Evolutionary conservation across 2,888 invertebrate species (phyloP), one percentile per base, ranked within the genome.

Genomic region (Chrysolina oricalcia): DNA sequence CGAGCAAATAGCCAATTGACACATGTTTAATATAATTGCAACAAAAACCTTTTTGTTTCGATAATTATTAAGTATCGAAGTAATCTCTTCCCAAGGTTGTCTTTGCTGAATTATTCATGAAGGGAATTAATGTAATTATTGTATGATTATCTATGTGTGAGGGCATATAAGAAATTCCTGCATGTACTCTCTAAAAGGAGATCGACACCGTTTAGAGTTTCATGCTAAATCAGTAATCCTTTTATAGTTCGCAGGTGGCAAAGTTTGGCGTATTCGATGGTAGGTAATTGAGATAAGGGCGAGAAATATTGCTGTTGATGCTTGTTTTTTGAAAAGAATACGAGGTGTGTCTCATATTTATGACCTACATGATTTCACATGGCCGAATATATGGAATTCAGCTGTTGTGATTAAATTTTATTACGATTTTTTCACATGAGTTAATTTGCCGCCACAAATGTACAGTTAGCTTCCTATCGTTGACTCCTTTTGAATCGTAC

Each of bases 151-250:
- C 59, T 27, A 27, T 59, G 59, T 35, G 59, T 59, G 59, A 59
- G 59, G 59, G 59, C 59, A 59, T n/a, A 59, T 59, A 59, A 59
- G 59, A 59, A 35, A 59, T 59, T 59, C 59, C 59, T 59, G 53
- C 59, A 11, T 59, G 59, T 23, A 8, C 35, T 59, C 59, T 59
- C 10, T n/a, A 59, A 59, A 59, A 59, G 59, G 59, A 59, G 10
- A 35, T 59, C n/a, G 17, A 59, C n/a, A 59, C 59, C 59, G 59
- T 59, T 59, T 59, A 35, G 35, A 9, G 1, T 35, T 59, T n/a
- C 8, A 35, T 19, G 59, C 13, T 17, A 48, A 48, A 48, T 48
- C 48, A 17, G 23, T 13, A 59, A 59, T 59, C 59, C 59, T 59
- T 35, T 59, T 59, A 59, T 59, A 59, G 59, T n/a, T 59, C 27